Evolutionary conservation across 1,140 invertebrate species (phyloP).

Genomic region (Watersipora subatra): DNA sequence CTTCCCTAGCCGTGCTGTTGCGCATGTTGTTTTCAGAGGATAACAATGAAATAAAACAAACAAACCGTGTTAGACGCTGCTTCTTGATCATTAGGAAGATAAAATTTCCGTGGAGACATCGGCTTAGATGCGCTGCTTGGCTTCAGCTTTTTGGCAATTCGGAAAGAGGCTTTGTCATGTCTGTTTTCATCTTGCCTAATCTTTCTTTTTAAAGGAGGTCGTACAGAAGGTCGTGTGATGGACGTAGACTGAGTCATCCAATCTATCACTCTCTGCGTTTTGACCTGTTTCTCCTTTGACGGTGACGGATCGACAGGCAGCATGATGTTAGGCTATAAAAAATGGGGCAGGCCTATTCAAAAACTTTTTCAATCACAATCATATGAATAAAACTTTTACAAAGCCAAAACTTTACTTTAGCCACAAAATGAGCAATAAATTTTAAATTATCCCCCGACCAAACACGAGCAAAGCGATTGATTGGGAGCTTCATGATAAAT

Average conservation of each 20-base stretch:
- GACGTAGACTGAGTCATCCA: neutral
- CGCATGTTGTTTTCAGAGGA: too few relatives aligned
- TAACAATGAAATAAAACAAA: too few relatives aligned
- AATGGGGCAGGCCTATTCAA: too few relatives aligned
- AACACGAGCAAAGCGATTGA: too few relatives aligned
- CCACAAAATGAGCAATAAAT: too few relatives aligned
- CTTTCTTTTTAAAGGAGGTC: neutral
- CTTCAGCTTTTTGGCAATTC: neutral
- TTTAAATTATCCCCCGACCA: too few relatives aligned
- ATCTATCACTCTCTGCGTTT: conserved; percentile 1
- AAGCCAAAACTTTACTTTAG: too few relatives aligned
- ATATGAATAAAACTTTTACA: too few relatives aligned
- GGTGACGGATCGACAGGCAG: conserved; percentile 14
- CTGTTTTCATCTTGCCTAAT: neutral
- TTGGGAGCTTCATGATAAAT: too few relatives aligned
- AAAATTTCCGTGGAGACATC: neutral
- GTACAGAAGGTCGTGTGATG: neutral
- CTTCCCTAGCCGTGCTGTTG: too few relatives aligned
- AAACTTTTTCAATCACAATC: too few relatives aligned
- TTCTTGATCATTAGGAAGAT: neutral
- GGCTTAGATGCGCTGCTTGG: neutral
- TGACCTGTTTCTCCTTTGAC: neutral
- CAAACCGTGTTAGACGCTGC: neutral
- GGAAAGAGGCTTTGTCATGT: neutral
- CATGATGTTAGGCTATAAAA: too few relatives aligned